Evolutionary conservation across 1,140 invertebrate species (phyloP).

Genomic region (Diprion similis): DNA sequence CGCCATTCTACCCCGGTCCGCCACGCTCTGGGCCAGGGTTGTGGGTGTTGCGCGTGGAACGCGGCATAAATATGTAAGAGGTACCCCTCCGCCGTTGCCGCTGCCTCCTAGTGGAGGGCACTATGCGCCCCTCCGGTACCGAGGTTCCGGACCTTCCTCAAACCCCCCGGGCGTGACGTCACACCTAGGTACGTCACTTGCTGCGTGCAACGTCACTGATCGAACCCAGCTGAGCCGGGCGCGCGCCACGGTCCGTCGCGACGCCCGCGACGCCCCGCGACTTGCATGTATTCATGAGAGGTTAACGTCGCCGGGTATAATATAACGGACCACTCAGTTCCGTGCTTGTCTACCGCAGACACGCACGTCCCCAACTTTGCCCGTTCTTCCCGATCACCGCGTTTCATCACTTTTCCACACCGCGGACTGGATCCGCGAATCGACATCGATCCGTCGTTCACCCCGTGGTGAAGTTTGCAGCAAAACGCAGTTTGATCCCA

Average conservation of each 20-base stretch:
- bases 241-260: background rate
- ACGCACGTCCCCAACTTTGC: constrained; percentile 16
- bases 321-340: constrained; percentile 27
- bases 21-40: background rate
- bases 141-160: constrained; percentile 46
- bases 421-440: too few species aligned
- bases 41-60: constrained; percentile 47
- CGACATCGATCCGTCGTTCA: background rate
- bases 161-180: constrained; percentile 34
- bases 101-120: constrained; percentile 40
- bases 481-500: constrained; percentile 10
- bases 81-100: constrained; percentile 45
- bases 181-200: constrained; percentile 42
- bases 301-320: background rate
- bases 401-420: too few species aligned
- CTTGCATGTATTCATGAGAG: constrained; percentile 51
- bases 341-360: constrained; percentile 10
- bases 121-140: constrained; percentile 28
- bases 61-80: constrained; percentile 62
- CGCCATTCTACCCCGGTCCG: constrained; percentile 3
- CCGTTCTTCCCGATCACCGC: constrained; percentile 21
- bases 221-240: constrained; percentile 54
- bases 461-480: background rate
- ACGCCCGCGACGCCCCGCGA: constrained; percentile 35
- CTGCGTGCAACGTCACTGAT: constrained; percentile 55